A percentile compares a stretch with the other conserved stretches of the same genome.
These are phyloP conservation scores for Onychostruthus taczanowskii DNA, from an alignment of 2,113 vertebrate species.

Conservation along the genomic window DNA sequence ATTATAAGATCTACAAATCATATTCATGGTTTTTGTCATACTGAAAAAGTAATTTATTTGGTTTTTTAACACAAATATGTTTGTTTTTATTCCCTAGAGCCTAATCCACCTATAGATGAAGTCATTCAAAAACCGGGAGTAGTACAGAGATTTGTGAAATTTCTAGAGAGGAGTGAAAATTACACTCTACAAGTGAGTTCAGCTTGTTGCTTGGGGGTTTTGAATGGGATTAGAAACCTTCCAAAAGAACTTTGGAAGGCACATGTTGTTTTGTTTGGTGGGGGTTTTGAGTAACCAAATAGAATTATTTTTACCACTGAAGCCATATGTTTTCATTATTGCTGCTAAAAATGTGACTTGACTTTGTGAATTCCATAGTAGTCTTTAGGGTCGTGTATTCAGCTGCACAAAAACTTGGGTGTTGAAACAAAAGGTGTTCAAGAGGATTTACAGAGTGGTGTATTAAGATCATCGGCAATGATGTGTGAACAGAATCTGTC, in stretches of 20 bases:
- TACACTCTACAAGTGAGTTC: slow-evolving; percentile 87
- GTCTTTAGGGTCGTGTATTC: background rate
- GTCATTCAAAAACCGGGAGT: slow-evolving; percentile 90
- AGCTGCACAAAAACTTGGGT: background rate
- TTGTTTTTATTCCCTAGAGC: slow-evolving; percentile 75
- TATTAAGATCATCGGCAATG: background rate
- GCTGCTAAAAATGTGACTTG: background rate
- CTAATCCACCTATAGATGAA: slow-evolving; percentile 94
- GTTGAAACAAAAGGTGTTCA: background rate
- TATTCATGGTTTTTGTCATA: background rate
- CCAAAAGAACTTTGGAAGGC: background rate
- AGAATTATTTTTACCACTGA: background rate
- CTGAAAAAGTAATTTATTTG: background rate
- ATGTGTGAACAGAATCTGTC: background rate
- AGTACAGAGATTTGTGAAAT: slow-evolving; percentile 90
- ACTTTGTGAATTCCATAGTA: background rate
- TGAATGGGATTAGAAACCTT: background rate
- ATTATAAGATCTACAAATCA: background rate
- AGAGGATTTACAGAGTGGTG: background rate
- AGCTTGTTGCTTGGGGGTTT: background rate
- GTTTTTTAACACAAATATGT: background rate
- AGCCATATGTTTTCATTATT: background rate
- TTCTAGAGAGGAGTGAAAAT: slow-evolving; percentile 88
- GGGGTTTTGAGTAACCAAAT: background rate
- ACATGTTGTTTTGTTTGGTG: background rate